Evolutionary conservation across 1,140 invertebrate species (phyloP).

Genomic region (Saccostrea echinata): DNA sequence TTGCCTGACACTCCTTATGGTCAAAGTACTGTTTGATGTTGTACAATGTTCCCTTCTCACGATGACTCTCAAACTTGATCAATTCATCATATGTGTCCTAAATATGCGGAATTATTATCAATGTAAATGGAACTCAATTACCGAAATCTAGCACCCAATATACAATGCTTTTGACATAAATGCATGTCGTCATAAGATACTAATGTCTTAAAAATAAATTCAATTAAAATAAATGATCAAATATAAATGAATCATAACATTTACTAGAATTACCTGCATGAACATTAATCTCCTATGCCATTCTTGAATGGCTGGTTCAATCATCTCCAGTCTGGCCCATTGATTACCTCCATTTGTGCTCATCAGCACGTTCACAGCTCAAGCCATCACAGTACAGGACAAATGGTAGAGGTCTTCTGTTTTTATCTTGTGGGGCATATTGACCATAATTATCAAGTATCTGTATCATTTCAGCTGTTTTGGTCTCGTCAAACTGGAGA

Average conservation of each 20-base stretch:
- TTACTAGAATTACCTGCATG: slow-evolving; percentile 2
- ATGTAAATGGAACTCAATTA: neutral
- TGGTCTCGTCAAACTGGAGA: neutral
- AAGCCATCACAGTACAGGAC: slow-evolving; percentile 32
- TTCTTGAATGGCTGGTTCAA: slow-evolving; percentile 28
- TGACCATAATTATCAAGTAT: slow-evolving; percentile 5
- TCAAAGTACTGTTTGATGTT: slow-evolving; percentile 11
- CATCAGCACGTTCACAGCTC: slow-evolving; percentile 40
- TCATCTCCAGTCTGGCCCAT: slow-evolving; percentile 12
- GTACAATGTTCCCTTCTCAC: slow-evolving; percentile 38
- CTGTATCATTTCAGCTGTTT: slow-evolving; percentile 14
- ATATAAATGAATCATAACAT: neutral
- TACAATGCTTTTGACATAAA: neutral
- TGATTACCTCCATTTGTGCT: neutral
- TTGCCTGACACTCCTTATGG: slow-evolving; percentile 14
- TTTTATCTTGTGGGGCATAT: neutral
- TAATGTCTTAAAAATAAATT: slow-evolving; percentile 3
- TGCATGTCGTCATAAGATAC: neutral
- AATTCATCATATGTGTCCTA: slow-evolving; percentile 37
- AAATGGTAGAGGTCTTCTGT: neutral
- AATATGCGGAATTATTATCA: neutral
- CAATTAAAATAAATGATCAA: neutral
- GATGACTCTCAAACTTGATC: neutral
- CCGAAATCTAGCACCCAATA: neutral
- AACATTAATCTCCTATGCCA: slow-evolving; percentile 37